Evolutionary conservation across 2,797 vertebrate species (phyloP).

Genomic region (Propithecus deckenii): DNA sequence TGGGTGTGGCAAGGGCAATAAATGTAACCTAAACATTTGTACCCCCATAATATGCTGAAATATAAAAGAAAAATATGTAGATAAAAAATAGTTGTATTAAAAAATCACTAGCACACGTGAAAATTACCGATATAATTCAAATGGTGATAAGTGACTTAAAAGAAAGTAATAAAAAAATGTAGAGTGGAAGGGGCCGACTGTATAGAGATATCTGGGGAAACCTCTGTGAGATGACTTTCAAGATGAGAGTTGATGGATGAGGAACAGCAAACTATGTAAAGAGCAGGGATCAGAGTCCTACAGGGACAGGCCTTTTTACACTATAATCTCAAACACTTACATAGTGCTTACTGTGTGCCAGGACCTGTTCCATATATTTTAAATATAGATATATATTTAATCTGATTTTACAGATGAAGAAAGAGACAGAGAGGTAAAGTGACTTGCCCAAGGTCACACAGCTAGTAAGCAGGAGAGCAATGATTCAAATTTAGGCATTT

Average conservation of each 20-base stretch:
- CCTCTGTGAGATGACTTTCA: not conserved
- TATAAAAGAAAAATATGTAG: too few species aligned
- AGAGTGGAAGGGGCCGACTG: not conserved
- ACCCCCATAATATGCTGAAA: too few species aligned
- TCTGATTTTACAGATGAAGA: not conserved
- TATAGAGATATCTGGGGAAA: not conserved
- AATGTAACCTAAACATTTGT: too few species aligned
- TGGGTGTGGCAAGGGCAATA: too few species aligned
- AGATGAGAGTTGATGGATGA: not conserved
- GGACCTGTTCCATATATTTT: not conserved
- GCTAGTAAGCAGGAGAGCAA: not conserved
- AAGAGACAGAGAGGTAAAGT: not conserved
- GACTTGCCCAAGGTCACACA: not conserved
- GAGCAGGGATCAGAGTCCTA: not conserved
- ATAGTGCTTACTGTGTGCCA: not conserved
- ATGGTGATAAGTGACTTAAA: not conserved
- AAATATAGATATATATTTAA: not conserved
- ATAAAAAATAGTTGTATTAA: not conserved
- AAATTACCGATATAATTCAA: not conserved
- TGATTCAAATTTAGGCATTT: not conserved
- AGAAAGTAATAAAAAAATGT: not conserved
- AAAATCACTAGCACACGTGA: not conserved
- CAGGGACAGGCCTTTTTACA: not conserved
- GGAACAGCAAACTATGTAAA: not conserved
- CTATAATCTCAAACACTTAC: not conserved